A percentile compares a stretch with the other conserved stretches of the same genome.
Evolutionary conservation across 2,113 vertebrate genomes (phyloP).

Genomic region (Stomatorhinus ivindoensis): DNA sequence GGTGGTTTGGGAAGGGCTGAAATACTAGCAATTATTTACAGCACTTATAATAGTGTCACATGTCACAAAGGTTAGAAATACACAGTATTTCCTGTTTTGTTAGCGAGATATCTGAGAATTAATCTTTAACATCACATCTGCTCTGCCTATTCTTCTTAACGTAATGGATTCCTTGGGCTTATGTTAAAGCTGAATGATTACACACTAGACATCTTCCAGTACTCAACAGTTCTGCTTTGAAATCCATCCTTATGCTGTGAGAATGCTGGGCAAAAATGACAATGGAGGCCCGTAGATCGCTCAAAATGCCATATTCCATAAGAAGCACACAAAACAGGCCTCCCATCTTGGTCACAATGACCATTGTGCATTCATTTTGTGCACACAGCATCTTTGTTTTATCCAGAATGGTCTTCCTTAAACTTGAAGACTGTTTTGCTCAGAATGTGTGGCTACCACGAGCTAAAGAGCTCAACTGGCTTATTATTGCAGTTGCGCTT

Average conservation of each 20-base stretch:
- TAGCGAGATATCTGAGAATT: not conserved
- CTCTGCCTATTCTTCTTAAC: not conserved
- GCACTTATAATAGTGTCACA: not conserved
- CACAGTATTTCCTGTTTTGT: not conserved
- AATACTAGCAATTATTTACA: not conserved
- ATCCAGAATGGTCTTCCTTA: slow-evolving; percentile 3
- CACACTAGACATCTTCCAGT: not conserved
- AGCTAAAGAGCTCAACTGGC: not conserved
- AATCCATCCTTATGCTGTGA: not conserved
- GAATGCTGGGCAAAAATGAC: not conserved
- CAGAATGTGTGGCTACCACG: not conserved
- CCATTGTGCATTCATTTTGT: not conserved
- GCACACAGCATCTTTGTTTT: slow-evolving; percentile 6
- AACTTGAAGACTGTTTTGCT: not conserved
- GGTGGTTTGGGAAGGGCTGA: not conserved
- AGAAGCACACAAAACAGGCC: not conserved
- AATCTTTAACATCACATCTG: not conserved
- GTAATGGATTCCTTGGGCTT: not conserved
- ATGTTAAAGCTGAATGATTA: not conserved
- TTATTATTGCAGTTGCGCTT: not conserved
- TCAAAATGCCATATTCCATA: not conserved
- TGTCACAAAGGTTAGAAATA: not conserved
- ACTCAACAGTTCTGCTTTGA: not conserved
- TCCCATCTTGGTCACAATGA: not conserved
- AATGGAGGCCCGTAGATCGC: not conserved